Percentiles rank a stretch among this genome's conserved stretches.
phyloP scores from a whole-genome alignment of 2,113 vertebrate species.

The Coptodon rendalli region DNA sequence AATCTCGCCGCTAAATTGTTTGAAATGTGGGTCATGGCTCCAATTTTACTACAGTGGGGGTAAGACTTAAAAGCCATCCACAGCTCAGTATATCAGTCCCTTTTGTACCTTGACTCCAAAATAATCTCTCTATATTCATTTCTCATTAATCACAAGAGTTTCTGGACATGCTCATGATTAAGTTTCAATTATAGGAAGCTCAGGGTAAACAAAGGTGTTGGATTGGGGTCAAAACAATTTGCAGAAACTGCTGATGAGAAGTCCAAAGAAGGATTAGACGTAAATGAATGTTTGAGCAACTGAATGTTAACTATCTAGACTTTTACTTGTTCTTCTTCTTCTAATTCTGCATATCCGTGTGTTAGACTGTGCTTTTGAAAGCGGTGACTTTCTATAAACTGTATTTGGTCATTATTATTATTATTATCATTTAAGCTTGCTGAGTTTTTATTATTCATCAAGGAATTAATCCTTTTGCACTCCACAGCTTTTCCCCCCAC shows the following conservation, averaged over 20 bases:
- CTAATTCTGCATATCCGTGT: neutral
- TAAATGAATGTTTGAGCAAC: neutral
- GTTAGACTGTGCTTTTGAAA: neutral
- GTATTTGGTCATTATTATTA: neutral
- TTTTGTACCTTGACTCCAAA: slow-evolving; percentile 3
- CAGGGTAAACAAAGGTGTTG: slow-evolving; percentile 18
- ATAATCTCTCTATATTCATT: neutral
- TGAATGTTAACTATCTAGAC: neutral
- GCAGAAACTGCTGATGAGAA: neutral
- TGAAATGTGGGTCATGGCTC: slow-evolving; percentile 59
- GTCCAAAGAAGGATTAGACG: neutral
- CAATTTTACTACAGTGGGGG: slow-evolving; percentile 42
- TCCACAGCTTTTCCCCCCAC: neutral
- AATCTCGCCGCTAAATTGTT: slow-evolving; percentile 66
- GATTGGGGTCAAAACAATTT: slow-evolving; percentile 18
- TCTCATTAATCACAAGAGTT: slow-evolving; percentile 16
- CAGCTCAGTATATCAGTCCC: neutral
- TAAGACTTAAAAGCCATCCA: neutral
- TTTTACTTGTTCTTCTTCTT: neutral
- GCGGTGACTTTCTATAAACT: neutral
- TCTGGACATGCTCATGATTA: neutral
- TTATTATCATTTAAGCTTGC: neutral
- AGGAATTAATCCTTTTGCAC: neutral
- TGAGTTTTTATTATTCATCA: neutral
- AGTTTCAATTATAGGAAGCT: slow-evolving; percentile 25